Evolutionary conservation across 2,113 vertebrate species (phyloP).

Genomic region (Gambusia holbrooki): DNA sequence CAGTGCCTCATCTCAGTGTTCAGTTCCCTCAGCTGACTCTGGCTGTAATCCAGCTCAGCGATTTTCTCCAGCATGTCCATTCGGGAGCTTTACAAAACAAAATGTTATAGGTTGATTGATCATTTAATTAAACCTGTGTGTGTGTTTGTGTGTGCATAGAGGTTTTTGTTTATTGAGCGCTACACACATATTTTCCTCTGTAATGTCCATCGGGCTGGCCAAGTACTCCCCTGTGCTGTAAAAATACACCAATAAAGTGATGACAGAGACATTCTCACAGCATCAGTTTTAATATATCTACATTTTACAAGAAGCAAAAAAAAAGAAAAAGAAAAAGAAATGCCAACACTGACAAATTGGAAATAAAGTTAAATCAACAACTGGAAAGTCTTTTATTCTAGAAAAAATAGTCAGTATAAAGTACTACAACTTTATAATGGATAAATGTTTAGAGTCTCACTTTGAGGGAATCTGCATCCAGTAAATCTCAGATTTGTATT

Average conservation of each 20-base stretch:
- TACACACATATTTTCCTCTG: conserved; percentile 54
- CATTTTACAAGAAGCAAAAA: too few relatives aligned
- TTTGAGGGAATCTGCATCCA: too few relatives aligned
- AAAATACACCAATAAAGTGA: not conserved
- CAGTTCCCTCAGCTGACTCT: conserved; percentile 40
- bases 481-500: too few relatives aligned
- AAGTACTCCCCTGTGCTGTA: conserved; percentile 2
- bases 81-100: conserved; percentile 18
- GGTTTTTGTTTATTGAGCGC: not conserved
- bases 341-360: too few relatives aligned
- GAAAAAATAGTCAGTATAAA: too few relatives aligned
- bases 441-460: not conserved
- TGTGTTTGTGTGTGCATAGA: not conserved
- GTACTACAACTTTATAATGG: not conserved
- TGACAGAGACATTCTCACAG: too few relatives aligned
- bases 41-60: conserved; percentile 51
- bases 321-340: too few relatives aligned
- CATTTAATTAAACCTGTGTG: not conserved
- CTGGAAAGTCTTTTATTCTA: too few relatives aligned
- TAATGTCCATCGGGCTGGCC: conserved; percentile 28
- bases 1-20: conserved; percentile 56
- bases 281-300: too few relatives aligned
- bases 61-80: conserved; percentile 62
- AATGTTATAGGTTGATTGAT: not conserved
- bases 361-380: too few relatives aligned